These are phyloP conservation scores for Semotilus atromaculatus DNA, from an alignment of 2,797 vertebrate genomes.

Conservation along the genomic window DNA sequence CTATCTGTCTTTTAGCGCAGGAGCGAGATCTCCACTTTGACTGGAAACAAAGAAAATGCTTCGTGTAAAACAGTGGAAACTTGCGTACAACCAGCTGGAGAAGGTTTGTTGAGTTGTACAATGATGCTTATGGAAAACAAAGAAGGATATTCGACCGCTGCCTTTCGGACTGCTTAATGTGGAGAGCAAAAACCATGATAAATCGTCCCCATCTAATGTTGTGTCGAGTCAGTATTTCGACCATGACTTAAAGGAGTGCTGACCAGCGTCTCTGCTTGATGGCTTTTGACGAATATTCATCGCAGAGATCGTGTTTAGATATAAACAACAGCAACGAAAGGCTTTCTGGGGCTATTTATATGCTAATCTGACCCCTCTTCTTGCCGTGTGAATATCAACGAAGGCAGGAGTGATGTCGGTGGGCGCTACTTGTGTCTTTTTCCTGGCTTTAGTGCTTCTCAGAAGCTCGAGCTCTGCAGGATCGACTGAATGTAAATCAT, in stretches of 20 bases:
- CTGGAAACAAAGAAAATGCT: slow-evolving; percentile 69
- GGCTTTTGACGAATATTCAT: slow-evolving; percentile 32
- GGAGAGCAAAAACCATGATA: slow-evolving; percentile 51
- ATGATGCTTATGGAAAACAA: slow-evolving; percentile 68
- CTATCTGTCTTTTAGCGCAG: slow-evolving; percentile 60
- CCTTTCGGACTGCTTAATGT: slow-evolving; percentile 53
- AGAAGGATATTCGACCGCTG: slow-evolving; percentile 64
- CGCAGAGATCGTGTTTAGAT: slow-evolving; percentile 46
- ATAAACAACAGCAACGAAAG: background rate
- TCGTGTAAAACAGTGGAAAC: slow-evolving; percentile 4
- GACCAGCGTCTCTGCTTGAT: slow-evolving; percentile 53
- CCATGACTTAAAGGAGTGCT: slow-evolving; percentile 51
- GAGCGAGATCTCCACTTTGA: slow-evolving; percentile 58
- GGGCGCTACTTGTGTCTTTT: slow-evolving; percentile 54
- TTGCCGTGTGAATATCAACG: slow-evolving; percentile 58
- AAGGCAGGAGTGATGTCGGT: slow-evolving; percentile 69
- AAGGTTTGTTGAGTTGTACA: slow-evolving; percentile 57
- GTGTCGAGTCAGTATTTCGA: slow-evolving; percentile 52
- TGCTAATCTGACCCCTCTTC: slow-evolving; percentile 34
- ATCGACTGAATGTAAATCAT: slow-evolving; percentile 85
- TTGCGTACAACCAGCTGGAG: background rate
- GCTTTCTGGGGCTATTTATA: slow-evolving; percentile 27
- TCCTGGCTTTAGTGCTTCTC: slow-evolving; percentile 69
- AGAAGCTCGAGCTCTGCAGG: slow-evolving; percentile 58
- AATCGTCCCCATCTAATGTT: slow-evolving; percentile 54